phyloP scores from a whole-genome alignment of 2,113 vertebrate genomes.

The Zosterops lateralis region DNA sequence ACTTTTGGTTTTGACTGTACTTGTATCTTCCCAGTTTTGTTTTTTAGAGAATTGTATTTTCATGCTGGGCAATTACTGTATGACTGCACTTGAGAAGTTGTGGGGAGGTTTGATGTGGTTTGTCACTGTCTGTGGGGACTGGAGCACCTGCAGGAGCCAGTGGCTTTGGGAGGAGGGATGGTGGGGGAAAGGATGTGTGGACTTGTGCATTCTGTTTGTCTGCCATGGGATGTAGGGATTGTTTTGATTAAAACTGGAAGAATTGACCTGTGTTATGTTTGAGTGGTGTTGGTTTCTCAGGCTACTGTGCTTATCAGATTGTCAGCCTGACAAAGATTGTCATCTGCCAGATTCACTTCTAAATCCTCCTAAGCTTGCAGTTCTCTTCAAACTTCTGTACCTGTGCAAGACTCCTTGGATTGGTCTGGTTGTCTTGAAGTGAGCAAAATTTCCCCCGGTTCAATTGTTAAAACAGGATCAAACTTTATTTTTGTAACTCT shows the following conservation, averaged over 20 bases:
- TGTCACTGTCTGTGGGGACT: neutral
- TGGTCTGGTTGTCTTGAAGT: neutral
- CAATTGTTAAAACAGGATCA: neutral
- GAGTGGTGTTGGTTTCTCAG: neutral
- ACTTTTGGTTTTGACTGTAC: neutral
- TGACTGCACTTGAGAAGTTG: neutral
- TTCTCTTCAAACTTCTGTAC: neutral
- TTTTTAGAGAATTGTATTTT: neutral
- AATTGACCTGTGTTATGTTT: accelerated
- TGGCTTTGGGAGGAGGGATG: neutral
- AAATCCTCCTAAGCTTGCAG: neutral
- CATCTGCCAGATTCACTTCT: neutral
- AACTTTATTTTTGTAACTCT: neutral
- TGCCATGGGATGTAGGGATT: neutral
- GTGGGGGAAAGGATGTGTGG: neutral
- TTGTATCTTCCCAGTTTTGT: neutral
- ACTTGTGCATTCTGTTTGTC: neutral
- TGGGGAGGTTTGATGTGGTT: neutral
- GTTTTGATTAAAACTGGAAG: neutral
- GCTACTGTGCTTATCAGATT: neutral
- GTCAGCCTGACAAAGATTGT: neutral
- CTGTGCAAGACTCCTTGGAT: neutral
- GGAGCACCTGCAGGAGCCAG: neutral
- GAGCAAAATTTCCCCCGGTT: neutral
- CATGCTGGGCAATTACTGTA: neutral